A percentile compares a stretch with the other conserved stretches of the same genome.
Conservation (phyloP, 2,113 vertebrate species). For the Xiphophorus maculatus region DNA sequence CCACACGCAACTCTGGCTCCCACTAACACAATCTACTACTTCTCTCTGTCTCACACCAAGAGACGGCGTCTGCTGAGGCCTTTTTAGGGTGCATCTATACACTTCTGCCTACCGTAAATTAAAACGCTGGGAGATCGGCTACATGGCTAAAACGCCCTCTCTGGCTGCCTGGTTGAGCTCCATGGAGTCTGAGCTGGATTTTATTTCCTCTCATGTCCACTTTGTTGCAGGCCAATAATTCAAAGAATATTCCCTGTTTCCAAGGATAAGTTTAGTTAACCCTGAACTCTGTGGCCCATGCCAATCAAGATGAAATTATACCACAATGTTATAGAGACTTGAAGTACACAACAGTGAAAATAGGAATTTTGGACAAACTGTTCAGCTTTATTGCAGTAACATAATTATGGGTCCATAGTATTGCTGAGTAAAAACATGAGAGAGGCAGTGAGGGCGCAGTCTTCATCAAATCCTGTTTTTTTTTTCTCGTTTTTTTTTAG, state of each 20-base stretch:
- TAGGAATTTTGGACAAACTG: conserved; percentile 35
- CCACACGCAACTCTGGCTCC: conserved; percentile 62
- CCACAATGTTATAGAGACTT: conserved; percentile 46
- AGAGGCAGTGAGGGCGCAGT: conserved; percentile 29
- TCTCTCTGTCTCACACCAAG: conserved; percentile 60
- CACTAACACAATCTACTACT: conserved; percentile 73
- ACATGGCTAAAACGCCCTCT: conserved; percentile 69
- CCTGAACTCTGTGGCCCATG: conserved; percentile 32
- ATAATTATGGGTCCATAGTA: conserved; percentile 56
- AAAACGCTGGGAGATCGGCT: conserved; percentile 72
- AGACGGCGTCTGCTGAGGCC: conserved; percentile 49
- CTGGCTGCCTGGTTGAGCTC: conserved; percentile 58
- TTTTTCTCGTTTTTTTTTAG: conserved; percentile 5
- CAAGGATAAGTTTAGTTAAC: conserved; percentile 55
- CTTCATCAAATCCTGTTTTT: conserved; percentile 24
- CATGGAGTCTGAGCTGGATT: conserved; percentile 67
- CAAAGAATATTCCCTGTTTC: conserved; percentile 58
- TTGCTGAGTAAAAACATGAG: conserved; percentile 44
- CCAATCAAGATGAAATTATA: conserved; percentile 57
- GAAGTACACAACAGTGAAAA: conserved; percentile 32
- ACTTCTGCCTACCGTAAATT: conserved; percentile 77
- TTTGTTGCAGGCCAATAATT: conserved; percentile 65
- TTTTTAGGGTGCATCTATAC: conserved; percentile 70
- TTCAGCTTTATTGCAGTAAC: conserved; percentile 12
- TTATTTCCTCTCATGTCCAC: conserved; percentile 71